Conservation (phyloP, 2,888 invertebrate genomes). For the Sarcophaga caerulescens region DNA sequence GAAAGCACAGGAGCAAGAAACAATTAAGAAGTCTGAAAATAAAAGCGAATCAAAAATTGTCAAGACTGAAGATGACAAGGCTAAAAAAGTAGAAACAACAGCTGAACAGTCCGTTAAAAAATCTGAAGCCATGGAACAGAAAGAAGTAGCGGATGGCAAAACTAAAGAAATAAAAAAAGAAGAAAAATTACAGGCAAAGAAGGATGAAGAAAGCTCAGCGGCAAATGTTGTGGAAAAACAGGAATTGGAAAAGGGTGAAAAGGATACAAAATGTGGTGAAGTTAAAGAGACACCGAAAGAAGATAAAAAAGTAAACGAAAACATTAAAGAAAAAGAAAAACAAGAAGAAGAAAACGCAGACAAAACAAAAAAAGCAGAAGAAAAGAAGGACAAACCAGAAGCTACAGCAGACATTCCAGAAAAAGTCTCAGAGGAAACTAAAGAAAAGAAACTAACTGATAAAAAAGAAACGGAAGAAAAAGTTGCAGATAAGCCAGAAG, state of each 20-base stretch:
- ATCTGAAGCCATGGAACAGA: conserved; percentile 14
- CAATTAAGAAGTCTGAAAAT: conserved; percentile 27
- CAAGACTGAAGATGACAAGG: conserved; percentile 67
- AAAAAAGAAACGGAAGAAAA: conserved; percentile 13
- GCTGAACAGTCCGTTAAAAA: neutral
- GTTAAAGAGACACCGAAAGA: conserved; percentile 31
- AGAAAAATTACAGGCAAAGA: conserved; percentile 67
- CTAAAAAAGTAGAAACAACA: conserved; percentile 39
- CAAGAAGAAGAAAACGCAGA: conserved; percentile 41
- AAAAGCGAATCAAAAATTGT: conserved; percentile 67
- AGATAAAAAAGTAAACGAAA: conserved; percentile 27
- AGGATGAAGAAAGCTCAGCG: conserved; percentile 57
- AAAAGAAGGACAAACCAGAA: conserved; percentile 18
- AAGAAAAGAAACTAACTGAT: conserved; percentile 20
- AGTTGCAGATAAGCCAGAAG: conserved; percentile 3
- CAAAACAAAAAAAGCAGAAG: conserved; percentile 28
- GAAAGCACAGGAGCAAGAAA: conserved; percentile 39
- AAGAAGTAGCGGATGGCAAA: conserved; percentile 47
- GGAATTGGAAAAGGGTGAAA: conserved; percentile 72
- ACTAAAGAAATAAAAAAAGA: conserved; percentile 31
- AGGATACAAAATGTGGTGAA: conserved; percentile 67
- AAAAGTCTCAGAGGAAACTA: conserved; percentile 19
- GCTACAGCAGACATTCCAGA: conserved; percentile 51
- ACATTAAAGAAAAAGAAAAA: conserved; percentile 39
- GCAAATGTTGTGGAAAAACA: conserved; percentile 70